Conservation (phyloP, 2,797 vertebrate species). For the Pygocentrus nattereri region DNA sequence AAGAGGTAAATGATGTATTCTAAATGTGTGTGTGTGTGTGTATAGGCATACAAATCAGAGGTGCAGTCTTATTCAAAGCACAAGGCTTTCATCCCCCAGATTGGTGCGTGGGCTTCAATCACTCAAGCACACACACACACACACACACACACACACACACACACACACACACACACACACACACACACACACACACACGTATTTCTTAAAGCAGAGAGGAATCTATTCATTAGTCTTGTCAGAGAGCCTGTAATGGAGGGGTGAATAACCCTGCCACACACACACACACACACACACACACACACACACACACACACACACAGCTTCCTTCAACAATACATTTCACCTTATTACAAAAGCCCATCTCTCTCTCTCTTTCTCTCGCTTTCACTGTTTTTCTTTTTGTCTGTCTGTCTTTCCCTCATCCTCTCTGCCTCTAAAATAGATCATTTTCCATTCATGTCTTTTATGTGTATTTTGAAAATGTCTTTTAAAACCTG, state of each 20-base stretch:
- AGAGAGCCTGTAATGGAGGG: background rate
- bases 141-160: background rate
- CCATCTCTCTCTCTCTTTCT: background rate
- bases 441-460: no score
- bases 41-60: conserved; percentile 40
- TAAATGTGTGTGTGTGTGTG: background rate
- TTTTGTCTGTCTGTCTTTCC: no score
- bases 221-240: background rate
- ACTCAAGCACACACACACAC: conserved; percentile 19
- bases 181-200: background rate
- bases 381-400: background rate
- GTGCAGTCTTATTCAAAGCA: conserved; percentile 30
- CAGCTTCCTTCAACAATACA: background rate
- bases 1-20: background rate
- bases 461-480: no score
- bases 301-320: background rate
- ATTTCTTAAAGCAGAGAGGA: background rate
- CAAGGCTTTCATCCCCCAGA: conserved; percentile 45
- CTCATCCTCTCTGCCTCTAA: background rate
- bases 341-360: no score
- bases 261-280: background rate
- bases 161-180: conserved; percentile 15
- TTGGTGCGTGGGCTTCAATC: conserved; percentile 46
- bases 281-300: background rate
- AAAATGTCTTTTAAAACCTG: no score